Percentiles rank a stretch among this genome's conserved stretches.
Evolutionary conservation across 2,113 vertebrate species (phyloP).

Genomic region (Myotis lucifugus): DNA sequence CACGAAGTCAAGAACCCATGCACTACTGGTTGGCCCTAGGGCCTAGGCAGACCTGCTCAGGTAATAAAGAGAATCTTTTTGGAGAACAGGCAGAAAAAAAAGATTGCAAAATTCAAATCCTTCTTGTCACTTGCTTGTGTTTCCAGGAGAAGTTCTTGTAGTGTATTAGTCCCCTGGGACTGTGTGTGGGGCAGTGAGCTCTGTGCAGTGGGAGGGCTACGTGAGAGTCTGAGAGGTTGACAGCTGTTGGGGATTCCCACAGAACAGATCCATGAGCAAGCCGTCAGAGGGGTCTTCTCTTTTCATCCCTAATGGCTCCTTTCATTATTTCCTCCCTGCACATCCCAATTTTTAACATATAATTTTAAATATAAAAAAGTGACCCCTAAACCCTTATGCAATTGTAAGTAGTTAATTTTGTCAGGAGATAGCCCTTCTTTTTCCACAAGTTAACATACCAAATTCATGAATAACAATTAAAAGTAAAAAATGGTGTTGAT

Average conservation of each 20-base stretch:
- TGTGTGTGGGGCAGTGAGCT: not conserved
- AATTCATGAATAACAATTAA: not conserved
- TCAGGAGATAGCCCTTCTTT: not conserved
- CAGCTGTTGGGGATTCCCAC: too few species aligned
- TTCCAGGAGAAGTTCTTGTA: not conserved
- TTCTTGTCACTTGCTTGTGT: not conserved
- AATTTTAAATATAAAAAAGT: not conserved
- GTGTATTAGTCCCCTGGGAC: not conserved
- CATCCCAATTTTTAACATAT: not conserved
- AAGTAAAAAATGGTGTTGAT: not conserved
- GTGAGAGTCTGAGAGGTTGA: not conserved
- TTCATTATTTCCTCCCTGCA: not conserved
- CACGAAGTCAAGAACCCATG: not conserved
- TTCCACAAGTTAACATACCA: not conserved
- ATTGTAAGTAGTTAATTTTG: not conserved
- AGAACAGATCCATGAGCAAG: not conserved
- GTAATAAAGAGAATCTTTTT: not conserved
- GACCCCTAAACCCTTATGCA: not conserved
- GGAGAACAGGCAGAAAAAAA: not conserved
- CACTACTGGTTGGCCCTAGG: not conserved
- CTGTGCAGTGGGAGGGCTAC: fast-evolving
- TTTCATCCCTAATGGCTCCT: not conserved
- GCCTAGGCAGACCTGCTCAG: not conserved
- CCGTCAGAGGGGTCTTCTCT: not conserved
- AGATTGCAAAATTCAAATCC: not conserved